Conservation (phyloP, 2,888 invertebrate species). For the Drosophila kokeensis region DNA sequence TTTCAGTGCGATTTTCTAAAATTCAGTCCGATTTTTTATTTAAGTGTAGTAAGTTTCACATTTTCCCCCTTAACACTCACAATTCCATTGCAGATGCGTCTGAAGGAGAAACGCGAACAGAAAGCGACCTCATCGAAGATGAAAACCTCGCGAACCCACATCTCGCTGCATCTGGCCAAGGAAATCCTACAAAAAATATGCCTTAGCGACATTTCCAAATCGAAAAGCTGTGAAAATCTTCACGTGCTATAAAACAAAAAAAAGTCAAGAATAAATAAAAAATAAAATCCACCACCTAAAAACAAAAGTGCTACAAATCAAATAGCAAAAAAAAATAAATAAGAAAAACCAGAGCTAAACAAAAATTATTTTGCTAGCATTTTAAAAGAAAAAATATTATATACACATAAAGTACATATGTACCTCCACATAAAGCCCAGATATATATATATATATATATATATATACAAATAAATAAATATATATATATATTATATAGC, state of each 20-base stretch:
- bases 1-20: neutral
- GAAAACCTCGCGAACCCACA: constrained; percentile 92
- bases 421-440: constrained; percentile 18
- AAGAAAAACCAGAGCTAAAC: constrained; percentile 33
- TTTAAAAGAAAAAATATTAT: constrained; percentile 33
- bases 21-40: neutral
- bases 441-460: constrained; percentile 26
- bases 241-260: constrained; percentile 88
- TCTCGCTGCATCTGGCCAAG: constrained; percentile 92
- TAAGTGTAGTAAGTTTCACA: neutral
- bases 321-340: constrained; percentile 9
- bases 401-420: constrained; percentile 26
- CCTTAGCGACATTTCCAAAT: constrained; percentile 93
- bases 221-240: constrained; percentile 94
- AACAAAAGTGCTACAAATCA: constrained; percentile 7
- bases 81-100: constrained; percentile 87
- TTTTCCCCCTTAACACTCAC: neutral
- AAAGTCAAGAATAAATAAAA: constrained; percentile 15
- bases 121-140: constrained; percentile 89
- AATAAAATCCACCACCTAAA: neutral
- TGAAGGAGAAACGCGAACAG: constrained; percentile 91
- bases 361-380: constrained; percentile 64
- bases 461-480: constrained; percentile 12
- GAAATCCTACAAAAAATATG: constrained; percentile 94
- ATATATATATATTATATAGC: constrained; percentile 34